Evolutionary conservation across 1,140 invertebrate species (phyloP).

Genomic region (Asbolus verrucosus): DNA sequence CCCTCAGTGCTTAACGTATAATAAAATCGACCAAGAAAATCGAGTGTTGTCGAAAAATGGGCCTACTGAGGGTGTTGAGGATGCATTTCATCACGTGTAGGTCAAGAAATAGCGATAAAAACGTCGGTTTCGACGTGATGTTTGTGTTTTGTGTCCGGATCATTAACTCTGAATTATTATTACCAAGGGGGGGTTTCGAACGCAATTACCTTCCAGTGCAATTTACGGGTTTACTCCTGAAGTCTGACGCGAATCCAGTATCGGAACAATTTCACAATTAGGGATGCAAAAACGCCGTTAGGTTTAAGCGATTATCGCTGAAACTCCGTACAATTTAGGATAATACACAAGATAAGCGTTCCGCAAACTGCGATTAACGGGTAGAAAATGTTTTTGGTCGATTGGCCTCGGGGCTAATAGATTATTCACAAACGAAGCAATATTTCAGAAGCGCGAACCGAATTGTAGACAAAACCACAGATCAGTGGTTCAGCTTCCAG

Average conservation of each 20-base stretch:
- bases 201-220: constrained; percentile 19
- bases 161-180: constrained; percentile 39
- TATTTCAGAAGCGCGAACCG: constrained; percentile 10
- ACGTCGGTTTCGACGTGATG: constrained; percentile 30
- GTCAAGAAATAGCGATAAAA: constrained; percentile 25
- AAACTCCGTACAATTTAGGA: constrained; percentile 5
- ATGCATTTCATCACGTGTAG: constrained; percentile 15
- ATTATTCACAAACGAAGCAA: constrained; percentile 10
- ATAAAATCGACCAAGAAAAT: constrained; percentile 23
- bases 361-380: constrained; percentile 4
- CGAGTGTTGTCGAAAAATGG: constrained; percentile 25
- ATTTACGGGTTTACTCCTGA: constrained; percentile 29
- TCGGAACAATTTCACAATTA: constrained; percentile 25
- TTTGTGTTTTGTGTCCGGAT: constrained; percentile 35
- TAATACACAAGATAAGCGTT: constrained; percentile 21
- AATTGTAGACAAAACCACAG: constrained; percentile 8
- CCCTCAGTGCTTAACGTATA: constrained; percentile 8
- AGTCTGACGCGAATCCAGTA: constrained; percentile 10
- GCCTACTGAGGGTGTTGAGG: not conserved
- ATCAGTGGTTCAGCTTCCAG: constrained; percentile 3
- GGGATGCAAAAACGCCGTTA: constrained; percentile 20
- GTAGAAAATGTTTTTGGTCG: constrained; percentile 10
- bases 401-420: constrained; percentile 1
- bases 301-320: constrained; percentile 20
- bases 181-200: constrained; percentile 27